Evolutionary conservation across 2,888 invertebrate species (phyloP), one percentile per base, ranked within the genome.

Genomic region (Hemicrepidius hirtus): DNA sequence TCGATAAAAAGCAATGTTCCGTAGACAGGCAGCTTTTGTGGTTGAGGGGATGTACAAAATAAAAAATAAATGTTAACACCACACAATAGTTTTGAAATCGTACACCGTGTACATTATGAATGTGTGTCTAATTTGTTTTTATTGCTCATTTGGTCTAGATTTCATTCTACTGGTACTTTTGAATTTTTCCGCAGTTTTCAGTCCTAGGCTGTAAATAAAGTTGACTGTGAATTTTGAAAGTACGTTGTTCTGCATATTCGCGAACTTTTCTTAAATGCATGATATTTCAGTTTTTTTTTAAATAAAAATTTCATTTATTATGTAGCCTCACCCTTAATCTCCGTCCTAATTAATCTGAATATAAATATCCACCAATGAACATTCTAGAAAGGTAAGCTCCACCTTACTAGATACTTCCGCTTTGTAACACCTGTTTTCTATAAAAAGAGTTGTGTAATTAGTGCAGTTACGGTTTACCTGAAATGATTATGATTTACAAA

Each of bases 1-100:
- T 68, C 75, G 75, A 75, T 71, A 74, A 74, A 66, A 75, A 77
- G 72, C 75, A 73, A 77, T 73, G 79, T 77, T 76, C 77, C 77
- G 76, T 68, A 72, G 74, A 75, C 75, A 68, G 64, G 73, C 53
- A 68, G 64, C 68, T 66, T 71, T 46, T 74, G 66, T 63, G 68
- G 66, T 69, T 67, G 55, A 71, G 73, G 75, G 75, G 71, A 71
- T 75, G 73, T 71, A 68, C 68, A 68, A 75, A 73, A 75, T 71
- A 75, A 73, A 75, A 75, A 75, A 76, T 72, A 74, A 69, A 76
- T 68, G 73, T 72, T 73, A 76, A 74, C 69, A 72, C 72, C 64
- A 65, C 49, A 76, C 73, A 76, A 76, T 70, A 60, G 70, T 59
- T 68, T 66, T 57, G 68, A 66, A 70, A 75, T 68, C 68, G 73